These are phyloP conservation scores for Saguinus midas DNA, from an alignment of 2,113 vertebrate genomes.

Conservation along the genomic window DNA sequence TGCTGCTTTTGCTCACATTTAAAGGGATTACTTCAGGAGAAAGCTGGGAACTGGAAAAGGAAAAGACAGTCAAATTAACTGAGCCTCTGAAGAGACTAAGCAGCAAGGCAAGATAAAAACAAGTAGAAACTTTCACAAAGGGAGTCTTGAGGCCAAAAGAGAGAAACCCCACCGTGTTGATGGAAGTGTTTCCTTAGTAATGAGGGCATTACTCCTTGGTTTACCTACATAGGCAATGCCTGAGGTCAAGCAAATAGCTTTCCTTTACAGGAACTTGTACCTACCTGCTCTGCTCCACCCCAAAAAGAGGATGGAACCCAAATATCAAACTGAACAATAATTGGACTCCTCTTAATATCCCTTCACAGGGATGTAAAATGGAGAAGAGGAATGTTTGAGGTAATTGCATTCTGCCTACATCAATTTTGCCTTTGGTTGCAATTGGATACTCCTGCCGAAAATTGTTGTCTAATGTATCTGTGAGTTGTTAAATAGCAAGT, in stretches of 20 bases:
- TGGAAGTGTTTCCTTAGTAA: neutral
- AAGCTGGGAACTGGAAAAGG: neutral
- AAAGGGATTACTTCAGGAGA: neutral
- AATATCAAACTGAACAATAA: neutral
- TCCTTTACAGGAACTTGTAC: fast-evolving
- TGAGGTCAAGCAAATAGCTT: neutral
- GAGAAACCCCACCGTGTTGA: neutral
- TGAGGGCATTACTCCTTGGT: neutral
- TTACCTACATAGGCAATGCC: neutral
- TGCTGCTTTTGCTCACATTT: neutral
- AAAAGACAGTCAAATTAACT: neutral
- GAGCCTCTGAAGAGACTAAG: neutral
- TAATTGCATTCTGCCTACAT: conserved; percentile 26
- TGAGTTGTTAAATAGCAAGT: conserved; percentile 53
- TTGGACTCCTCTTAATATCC: neutral
- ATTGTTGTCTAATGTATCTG: neutral
- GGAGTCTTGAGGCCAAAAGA: neutral
- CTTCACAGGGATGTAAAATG: neutral
- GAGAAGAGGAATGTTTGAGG: neutral
- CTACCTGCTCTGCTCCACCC: neutral
- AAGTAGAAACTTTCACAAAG: neutral
- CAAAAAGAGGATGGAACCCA: neutral
- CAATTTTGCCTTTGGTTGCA: conserved; percentile 34
- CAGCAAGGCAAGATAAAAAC: neutral
- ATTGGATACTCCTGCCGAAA: neutral